Evolutionary conservation across 2,113 vertebrate genomes (phyloP), one percentile per base, ranked within the genome.

Genomic region (Scomber scombrus): DNA sequence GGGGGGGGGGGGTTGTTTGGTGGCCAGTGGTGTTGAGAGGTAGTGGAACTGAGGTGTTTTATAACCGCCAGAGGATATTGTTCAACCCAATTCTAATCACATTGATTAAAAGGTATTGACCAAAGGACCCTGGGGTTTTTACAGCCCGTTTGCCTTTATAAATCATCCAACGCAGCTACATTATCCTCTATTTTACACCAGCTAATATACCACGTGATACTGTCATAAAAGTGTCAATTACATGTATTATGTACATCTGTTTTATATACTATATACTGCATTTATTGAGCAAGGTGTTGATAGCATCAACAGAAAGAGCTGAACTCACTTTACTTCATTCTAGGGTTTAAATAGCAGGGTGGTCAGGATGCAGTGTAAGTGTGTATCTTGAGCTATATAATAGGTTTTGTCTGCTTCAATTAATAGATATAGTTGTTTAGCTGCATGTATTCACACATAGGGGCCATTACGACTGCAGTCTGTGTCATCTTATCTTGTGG

Each of bases 41-140:
- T 26, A 5, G 61, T 46, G 80, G 62, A 85, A 54, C 71, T 31
- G 78, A 84, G 85, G 90, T 84, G 77, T 92, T 92, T 88, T 90
- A 90, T 89, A 93, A 90, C 81, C 77, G 78, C 82, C 18, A 14
- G 54, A 72, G 80, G 84, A 88, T 88, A 86, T 81, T 85, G 86
- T 91, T 88, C 71, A 67, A 75, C 78, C 77, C 82, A 91, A 92
- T 92, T 92, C 85, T 91, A 91, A 93, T 93, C 82, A 85, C 82
- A 92, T 92, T 91, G 92, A 94, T 93, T 92, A 77, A 86, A 86
- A 80, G 57, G 76, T 88, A 93, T 94, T 92, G 93, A 93, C 75
- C 77, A 50, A 47, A 4, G 43, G 82, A 85, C 85, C 72, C 68
- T 23, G 71, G 73, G 66, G 50, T 63, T 82, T 91, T 90, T 89